Evolutionary conservation across 2,888 invertebrate genomes (phyloP), one percentile per base, ranked within the genome.

Genomic region (Chydorus sphaericus): DNA sequence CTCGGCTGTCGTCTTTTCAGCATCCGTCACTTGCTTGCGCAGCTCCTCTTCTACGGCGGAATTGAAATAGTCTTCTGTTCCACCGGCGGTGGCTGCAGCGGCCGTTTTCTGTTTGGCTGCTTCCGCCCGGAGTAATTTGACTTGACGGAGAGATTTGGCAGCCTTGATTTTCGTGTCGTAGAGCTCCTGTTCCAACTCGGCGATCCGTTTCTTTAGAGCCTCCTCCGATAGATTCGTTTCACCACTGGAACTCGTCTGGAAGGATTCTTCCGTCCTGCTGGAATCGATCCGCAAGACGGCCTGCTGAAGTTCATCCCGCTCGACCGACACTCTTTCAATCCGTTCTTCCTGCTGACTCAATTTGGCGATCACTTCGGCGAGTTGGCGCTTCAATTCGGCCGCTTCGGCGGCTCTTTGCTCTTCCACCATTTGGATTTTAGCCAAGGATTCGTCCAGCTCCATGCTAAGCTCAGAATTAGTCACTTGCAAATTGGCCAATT

Each of bases 21-120:
- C 55, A 50, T 62, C 59, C 37, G 60, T 60, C 28, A 86, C 72
- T 66, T 85, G 85, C 14, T 71, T 71, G 62, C 80, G 79, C n/a
- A 89, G 67, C 69, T 89, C 88, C 62, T 86, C 85, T 66, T 85
- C 83, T 58, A 89, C 83, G 7, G 87, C 81, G 56, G 78, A 76
- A 64, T 88, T 84, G 49, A 89, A 72, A 65, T 83, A 80, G 48
- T 77, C 76, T 49, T 75, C 72, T 36, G 83, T 82, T 65, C 81
- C 78, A 59, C 77, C 78, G 2, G 71, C 57, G 31, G 60, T 59
- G 38, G 61, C 36, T 20, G 20, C 49, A 10, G 57, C 60, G 10
- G 61, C 23, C 29, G 60, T 59, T 56, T 62, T 61, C 30, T 63
- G 36, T 36, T 56, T 56, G 11, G 16, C 36, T 28, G 26, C 11